These are phyloP conservation scores for Ellobius talpinus DNA, from an alignment of 2,113 vertebrate species.

Conservation along the genomic window DNA sequence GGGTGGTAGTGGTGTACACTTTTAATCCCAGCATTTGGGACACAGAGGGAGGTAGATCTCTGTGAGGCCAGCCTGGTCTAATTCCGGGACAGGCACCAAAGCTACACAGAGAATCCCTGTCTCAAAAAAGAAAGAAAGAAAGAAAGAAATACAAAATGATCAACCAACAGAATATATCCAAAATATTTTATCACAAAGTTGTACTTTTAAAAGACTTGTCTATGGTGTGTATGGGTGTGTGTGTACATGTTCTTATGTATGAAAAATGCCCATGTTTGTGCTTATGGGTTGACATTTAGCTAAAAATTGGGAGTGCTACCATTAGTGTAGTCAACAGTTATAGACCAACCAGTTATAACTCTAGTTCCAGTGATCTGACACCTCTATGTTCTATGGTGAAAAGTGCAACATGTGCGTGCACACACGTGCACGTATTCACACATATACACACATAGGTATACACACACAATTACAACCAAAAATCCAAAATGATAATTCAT, in stretches of 20 bases:
- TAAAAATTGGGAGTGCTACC: neutral
- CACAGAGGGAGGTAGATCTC: too few relatives aligned
- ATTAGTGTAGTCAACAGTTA: neutral
- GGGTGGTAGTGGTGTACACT: too few relatives aligned
- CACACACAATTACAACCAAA: neutral
- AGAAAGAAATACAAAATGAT: neutral
- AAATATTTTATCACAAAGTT: neutral
- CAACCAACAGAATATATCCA: neutral
- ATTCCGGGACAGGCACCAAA: too few relatives aligned
- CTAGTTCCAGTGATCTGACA: neutral
- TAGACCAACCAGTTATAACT: neutral
- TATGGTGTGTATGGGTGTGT: neutral
- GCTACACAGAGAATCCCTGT: too few relatives aligned
- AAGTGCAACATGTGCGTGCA: too few relatives aligned
- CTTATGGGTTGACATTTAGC: neutral
- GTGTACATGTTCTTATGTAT: neutral
- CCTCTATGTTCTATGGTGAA: too few relatives aligned
- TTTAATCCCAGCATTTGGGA: too few relatives aligned
- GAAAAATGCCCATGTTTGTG: neutral
- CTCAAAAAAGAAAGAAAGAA: too few relatives aligned
- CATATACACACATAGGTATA: neutral
- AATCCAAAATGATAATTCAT: neutral
- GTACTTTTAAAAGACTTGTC: neutral
- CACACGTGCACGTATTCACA: neutral
- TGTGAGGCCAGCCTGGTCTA: too few relatives aligned